These are phyloP conservation scores for Lumbricus terrestris DNA, from an alignment of 2,888 invertebrate species.

Conservation along the genomic window DNA sequence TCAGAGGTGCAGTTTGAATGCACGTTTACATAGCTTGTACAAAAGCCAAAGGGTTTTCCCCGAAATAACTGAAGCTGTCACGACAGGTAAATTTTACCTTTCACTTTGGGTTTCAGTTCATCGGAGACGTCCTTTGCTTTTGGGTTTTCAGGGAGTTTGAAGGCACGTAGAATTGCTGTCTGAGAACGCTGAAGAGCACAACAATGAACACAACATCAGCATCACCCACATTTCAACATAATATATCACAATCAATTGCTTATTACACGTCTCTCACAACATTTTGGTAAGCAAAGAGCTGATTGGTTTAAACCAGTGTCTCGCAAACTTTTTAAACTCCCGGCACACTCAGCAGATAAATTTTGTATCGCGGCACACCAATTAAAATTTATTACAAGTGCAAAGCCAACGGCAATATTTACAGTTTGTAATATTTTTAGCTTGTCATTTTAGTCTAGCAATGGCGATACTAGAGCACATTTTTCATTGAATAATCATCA, in stretches of 20 bases:
- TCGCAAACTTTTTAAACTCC: too few species aligned
- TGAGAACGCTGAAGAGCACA: slow-evolving; percentile 74
- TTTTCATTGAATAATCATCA: too few species aligned
- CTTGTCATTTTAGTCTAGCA: too few species aligned
- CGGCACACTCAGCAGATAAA: too few species aligned
- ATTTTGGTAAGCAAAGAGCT: background rate
- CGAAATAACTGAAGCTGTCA: background rate
- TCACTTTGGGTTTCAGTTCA: slow-evolving; percentile 73
- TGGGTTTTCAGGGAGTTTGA: slow-evolving; percentile 70
- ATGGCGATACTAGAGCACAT: too few species aligned
- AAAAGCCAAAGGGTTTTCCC: background rate
- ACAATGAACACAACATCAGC: background rate
- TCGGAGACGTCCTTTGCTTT: slow-evolving; percentile 77
- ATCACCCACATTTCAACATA: background rate
- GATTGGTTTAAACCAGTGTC: too few species aligned
- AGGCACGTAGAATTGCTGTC: slow-evolving; percentile 74
- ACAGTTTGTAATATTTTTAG: too few species aligned
- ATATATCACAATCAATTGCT: background rate
- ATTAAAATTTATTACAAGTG: too few species aligned
- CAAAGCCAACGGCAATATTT: too few species aligned
- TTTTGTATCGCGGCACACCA: too few species aligned
- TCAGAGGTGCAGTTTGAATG: background rate
- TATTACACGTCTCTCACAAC: background rate
- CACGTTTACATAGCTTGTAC: background rate
- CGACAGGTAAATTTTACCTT: slow-evolving; percentile 59